These are phyloP conservation scores for Acanthochromis polyacanthus DNA, from an alignment of 2,113 vertebrate genomes.

Conservation along the genomic window DNA sequence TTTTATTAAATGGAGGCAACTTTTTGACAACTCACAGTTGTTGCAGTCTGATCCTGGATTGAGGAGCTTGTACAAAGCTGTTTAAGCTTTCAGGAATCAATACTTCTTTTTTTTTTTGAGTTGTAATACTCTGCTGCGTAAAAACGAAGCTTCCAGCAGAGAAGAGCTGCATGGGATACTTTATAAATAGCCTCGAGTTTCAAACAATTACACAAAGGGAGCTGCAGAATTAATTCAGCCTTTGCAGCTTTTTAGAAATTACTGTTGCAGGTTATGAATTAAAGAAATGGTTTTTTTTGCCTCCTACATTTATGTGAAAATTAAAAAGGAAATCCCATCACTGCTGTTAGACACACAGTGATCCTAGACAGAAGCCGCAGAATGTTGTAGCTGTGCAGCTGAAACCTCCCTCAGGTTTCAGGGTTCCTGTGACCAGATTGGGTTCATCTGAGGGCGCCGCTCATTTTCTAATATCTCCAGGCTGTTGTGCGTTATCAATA, in stretches of 20 bases:
- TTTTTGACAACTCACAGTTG: slow-evolving; percentile 14
- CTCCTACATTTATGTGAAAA: neutral
- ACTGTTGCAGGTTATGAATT: neutral
- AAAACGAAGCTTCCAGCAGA: slow-evolving; percentile 28
- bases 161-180: slow-evolving; percentile 27
- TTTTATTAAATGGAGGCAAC: neutral
- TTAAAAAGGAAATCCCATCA: neutral
- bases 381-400: neutral
- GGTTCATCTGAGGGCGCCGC: neutral
- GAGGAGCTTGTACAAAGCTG: slow-evolving; percentile 22
- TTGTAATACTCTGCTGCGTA: neutral
- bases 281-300: neutral
- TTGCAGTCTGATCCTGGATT: slow-evolving; percentile 32
- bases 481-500: slow-evolving; percentile 29
- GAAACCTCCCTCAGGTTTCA: slow-evolving; percentile 6
- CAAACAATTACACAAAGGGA: slow-evolving; percentile 43
- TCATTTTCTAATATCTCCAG: slow-evolving; percentile 28
- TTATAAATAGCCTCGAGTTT: slow-evolving; percentile 48
- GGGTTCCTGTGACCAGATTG: slow-evolving; percentile 4
- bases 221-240: slow-evolving; percentile 35
- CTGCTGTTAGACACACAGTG: neutral
- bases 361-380: neutral
- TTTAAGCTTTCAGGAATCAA: slow-evolving; percentile 46
- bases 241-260: slow-evolving; percentile 2
- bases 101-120: slow-evolving; percentile 21